phyloP scores from a whole-genome alignment of 92 coral and sea anemone genomes.

The Umimayanthus chanpuru region DNA sequence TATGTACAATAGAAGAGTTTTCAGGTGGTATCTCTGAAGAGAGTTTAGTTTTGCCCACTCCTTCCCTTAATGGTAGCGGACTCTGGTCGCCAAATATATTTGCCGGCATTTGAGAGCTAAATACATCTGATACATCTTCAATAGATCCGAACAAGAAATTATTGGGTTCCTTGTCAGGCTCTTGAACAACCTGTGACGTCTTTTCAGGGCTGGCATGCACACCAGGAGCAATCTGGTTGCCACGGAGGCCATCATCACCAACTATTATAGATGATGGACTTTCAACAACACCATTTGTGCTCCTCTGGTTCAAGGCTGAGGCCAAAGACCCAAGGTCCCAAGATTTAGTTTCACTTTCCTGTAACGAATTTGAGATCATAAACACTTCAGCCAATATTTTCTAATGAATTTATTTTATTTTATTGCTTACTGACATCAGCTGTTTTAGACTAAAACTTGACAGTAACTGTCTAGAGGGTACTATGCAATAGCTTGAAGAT shows the following conservation, averaged over 20 bases:
- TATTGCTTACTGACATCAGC: too few species aligned
- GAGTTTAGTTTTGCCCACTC: background rate
- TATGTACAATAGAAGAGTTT: slow-evolving; percentile 22
- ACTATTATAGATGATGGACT: slow-evolving; percentile 56
- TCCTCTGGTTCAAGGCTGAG: slow-evolving; percentile 44
- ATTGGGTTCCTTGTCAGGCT: background rate
- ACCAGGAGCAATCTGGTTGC: slow-evolving; percentile 82
- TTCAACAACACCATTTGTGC: slow-evolving; percentile 47
- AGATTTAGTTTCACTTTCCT: slow-evolving; percentile 41
- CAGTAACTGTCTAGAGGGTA: too few species aligned
- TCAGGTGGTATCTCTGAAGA: slow-evolving; percentile 1
- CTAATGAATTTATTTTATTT: too few species aligned
- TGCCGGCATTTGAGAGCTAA: slow-evolving; percentile 23
- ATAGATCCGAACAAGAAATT: background rate
- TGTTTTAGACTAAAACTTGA: too few species aligned
- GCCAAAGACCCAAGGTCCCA: slow-evolving; percentile 62
- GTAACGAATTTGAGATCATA: slow-evolving; percentile 12
- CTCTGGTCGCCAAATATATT: slow-evolving; percentile 38
- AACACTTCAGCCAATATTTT: background rate
- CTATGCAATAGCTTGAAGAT: too few species aligned
- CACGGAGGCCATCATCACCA: slow-evolving; percentile 85
- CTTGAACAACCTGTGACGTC: background rate
- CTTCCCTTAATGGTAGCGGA: background rate
- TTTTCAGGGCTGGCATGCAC: slow-evolving; percentile 54
- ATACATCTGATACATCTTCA: slow-evolving; percentile 7